These are phyloP conservation scores for Clarias batrachus DNA, from an alignment of 2,113 vertebrate genomes.

Conservation along the genomic window DNA sequence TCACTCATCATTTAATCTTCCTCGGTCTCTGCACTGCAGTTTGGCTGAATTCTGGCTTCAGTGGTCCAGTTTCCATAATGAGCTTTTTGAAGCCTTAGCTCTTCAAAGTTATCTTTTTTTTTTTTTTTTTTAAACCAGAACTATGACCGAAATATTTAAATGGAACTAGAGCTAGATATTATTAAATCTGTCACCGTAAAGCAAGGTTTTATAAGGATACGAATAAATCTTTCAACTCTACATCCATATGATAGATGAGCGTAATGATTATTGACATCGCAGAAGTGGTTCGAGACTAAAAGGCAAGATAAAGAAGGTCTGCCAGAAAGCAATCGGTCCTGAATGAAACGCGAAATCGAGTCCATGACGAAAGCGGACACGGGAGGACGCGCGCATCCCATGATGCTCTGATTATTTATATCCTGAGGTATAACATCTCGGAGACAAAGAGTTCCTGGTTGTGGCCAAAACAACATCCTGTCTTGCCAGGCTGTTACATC, in stretches of 20 bases:
- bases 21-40: background rate
- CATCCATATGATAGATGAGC: background rate
- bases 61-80: background rate
- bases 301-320: background rate
- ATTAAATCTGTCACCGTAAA: background rate
- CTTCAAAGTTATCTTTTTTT: background rate
- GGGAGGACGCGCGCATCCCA: conserved; percentile 35
- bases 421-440: conserved; percentile 5
- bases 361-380: conserved; percentile 3
- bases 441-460: conserved; percentile 17
- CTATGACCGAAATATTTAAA: background rate
- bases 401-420: conserved; percentile 33
- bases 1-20: conserved; percentile 18
- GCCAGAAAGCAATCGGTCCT: conserved; percentile 42
- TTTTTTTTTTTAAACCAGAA: conserved; percentile 2
- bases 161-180: no score
- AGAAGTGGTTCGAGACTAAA: background rate
- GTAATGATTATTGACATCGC: background rate
- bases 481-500: conserved; percentile 43
- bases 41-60: background rate
- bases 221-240: background rate
- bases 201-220: background rate
- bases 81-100: background rate
- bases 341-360: conserved; percentile 17
- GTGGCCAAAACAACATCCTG: conserved; percentile 28